Evolutionary conservation across 2,797 vertebrate species (phyloP).

Genomic region (Sylvia borin): DNA sequence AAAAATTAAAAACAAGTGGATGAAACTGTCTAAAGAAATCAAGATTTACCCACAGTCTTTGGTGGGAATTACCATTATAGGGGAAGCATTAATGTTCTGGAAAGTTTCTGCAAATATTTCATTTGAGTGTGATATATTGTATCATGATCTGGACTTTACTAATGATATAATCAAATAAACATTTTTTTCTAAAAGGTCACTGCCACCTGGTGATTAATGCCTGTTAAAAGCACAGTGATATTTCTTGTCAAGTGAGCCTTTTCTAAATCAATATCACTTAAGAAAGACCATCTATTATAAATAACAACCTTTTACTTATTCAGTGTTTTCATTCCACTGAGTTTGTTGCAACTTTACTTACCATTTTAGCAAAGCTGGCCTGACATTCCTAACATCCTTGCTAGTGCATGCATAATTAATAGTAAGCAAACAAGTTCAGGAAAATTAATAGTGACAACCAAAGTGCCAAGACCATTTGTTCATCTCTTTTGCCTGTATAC

Average conservation of each 20-base stretch:
- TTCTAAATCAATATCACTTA: slow-evolving; percentile 35
- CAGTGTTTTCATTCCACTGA: slow-evolving; percentile 11
- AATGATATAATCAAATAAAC: not conserved
- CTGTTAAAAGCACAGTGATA: not conserved
- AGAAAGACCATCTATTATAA: slow-evolving; percentile 38
- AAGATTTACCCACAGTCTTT: not conserved
- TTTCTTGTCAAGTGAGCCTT: slow-evolving; percentile 24
- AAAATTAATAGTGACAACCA: slow-evolving; percentile 42
- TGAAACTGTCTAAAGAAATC: not conserved
- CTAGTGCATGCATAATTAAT: slow-evolving; percentile 36
- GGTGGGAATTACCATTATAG: not conserved
- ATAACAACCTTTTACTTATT: slow-evolving; percentile 29
- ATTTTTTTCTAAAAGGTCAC: slow-evolving; percentile 33
- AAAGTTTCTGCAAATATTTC: not conserved
- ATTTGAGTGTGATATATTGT: not conserved
- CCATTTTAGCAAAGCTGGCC: not conserved
- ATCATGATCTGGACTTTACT: not conserved
- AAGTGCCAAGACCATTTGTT: not conserved
- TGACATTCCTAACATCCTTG: not conserved
- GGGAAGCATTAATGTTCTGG: not conserved
- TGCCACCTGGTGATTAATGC: not conserved
- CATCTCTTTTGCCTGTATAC: not conserved
- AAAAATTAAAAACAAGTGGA: not conserved
- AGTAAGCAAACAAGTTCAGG: not conserved
- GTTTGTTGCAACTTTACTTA: slow-evolving; percentile 43